A percentile compares a stretch with the other conserved stretches of the same genome.
Evolutionary conservation across 2,888 invertebrate species (phyloP).

Genomic region (Andrena haemorrhoa): DNA sequence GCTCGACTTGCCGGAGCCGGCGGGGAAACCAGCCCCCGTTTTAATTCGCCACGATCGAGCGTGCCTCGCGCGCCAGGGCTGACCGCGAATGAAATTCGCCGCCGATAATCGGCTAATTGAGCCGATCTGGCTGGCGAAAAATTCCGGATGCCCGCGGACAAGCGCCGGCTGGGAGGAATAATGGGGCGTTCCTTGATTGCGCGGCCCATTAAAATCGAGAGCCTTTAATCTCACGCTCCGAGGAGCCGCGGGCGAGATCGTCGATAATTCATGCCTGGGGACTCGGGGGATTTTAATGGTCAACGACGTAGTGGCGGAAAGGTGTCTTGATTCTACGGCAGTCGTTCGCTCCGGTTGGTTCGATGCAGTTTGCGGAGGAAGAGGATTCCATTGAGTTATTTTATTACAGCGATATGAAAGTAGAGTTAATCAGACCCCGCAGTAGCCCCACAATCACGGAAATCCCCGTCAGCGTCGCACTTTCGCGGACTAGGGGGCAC

Average conservation of each 20-base stretch:
- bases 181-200: slow-evolving; percentile 8
- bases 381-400: neutral
- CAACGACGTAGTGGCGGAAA: neutral
- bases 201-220: slow-evolving; percentile 11
- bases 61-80: neutral
- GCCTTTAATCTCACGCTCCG: slow-evolving; percentile 11
- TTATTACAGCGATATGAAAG: neutral
- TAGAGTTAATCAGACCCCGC: neutral
- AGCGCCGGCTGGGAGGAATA: slow-evolving; percentile 6
- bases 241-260: neutral
- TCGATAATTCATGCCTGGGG: slow-evolving; percentile 20
- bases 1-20: neutral
- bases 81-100: slow-evolving; percentile 18
- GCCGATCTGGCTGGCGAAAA: slow-evolving; percentile 14
- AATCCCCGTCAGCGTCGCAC: slow-evolving; percentile 4
- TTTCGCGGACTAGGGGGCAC: slow-evolving; percentile 16
- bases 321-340: neutral
- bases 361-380: neutral
- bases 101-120: slow-evolving; percentile 20
- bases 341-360: neutral
- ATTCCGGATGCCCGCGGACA: neutral
- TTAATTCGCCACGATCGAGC: slow-evolving; percentile 2
- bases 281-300: slow-evolving; percentile 2
- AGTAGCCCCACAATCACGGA: neutral
- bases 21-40: neutral